These are phyloP conservation scores for Neomonachus schauinslandi DNA, from an alignment of 2,113 vertebrate species.

Conservation along the genomic window DNA sequence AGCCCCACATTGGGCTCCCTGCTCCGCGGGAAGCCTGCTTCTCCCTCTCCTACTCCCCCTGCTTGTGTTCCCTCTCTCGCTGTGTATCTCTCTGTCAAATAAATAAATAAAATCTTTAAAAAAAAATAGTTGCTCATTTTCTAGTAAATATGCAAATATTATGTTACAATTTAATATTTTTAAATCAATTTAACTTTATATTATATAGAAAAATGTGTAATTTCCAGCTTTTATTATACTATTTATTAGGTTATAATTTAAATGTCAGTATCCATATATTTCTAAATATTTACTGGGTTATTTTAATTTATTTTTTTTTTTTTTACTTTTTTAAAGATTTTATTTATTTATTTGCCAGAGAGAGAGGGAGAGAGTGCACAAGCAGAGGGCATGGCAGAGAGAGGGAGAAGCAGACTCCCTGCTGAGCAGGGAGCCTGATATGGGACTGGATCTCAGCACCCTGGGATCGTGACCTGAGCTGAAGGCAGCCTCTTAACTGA, in stretches of 20 bases:
- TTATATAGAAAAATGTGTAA: conserved; percentile 19
- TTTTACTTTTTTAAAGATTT: not conserved
- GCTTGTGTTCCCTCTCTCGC: too few relatives aligned
- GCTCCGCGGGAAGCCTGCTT: too few relatives aligned
- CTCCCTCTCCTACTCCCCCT: too few relatives aligned
- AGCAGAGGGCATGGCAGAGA: too few relatives aligned
- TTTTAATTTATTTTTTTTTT: not conserved
- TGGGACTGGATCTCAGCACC: too few relatives aligned
- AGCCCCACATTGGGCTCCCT: too few relatives aligned
- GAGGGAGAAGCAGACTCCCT: too few relatives aligned
- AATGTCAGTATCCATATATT: not conserved
- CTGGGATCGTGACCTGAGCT: too few relatives aligned
- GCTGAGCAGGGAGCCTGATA: too few relatives aligned
- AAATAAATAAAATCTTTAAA: too few relatives aligned
- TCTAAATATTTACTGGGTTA: conserved; percentile 29
- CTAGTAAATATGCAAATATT: not conserved
- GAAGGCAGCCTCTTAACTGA: too few relatives aligned
- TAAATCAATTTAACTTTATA: not conserved
- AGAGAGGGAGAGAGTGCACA: rapidly evolving
- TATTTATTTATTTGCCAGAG: not conserved
- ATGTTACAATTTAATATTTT: not conserved
- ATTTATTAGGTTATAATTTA: conserved; percentile 23
- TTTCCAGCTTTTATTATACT: not conserved
- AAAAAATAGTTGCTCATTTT: not conserved
- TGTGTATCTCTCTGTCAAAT: too few relatives aligned